phyloP scores from a whole-genome alignment of 2,888 invertebrate species.

The Seladonia tumulorum region DNA sequence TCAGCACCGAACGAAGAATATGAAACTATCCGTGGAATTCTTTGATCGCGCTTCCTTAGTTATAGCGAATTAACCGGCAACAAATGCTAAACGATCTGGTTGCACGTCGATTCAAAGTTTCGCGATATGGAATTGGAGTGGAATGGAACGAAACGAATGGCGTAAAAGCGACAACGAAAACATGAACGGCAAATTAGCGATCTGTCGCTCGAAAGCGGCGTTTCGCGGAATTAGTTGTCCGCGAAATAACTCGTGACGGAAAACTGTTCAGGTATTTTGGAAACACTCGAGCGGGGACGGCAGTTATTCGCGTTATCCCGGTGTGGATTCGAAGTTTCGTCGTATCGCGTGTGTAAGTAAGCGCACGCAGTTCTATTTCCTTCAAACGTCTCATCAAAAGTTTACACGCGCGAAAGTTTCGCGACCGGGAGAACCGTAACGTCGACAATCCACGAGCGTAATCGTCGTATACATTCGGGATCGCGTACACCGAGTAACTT shows the following conservation, averaged over 20 bases:
- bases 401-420: constrained; percentile 43
- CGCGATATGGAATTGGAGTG: not conserved
- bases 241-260: not conserved
- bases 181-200: constrained; percentile 2
- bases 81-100: not conserved
- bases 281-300: not conserved
- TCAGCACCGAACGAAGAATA: not conserved
- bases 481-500: constrained; percentile 14
- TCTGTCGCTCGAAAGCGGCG: not conserved
- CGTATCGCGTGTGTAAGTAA: constrained; percentile 33
- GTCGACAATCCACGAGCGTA: constrained; percentile 14
- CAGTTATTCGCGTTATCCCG: constrained; percentile 24
- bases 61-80: not conserved
- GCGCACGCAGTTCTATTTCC: constrained; percentile 44
- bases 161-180: not conserved
- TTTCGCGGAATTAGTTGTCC: constrained; percentile 2
- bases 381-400: constrained; percentile 49
- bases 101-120: not conserved
- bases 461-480: constrained; percentile 20
- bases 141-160: not conserved
- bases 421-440: constrained; percentile 17
- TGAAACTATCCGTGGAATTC: not conserved
- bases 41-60: not conserved
- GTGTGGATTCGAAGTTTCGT: constrained; percentile 18
- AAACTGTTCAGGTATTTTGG: constrained; percentile 14